Percentiles rank a stretch among this genome's conserved stretches.
phyloP scores from a whole-genome alignment of 2,797 vertebrate genomes.

The Danio jaintianensis region DNA sequence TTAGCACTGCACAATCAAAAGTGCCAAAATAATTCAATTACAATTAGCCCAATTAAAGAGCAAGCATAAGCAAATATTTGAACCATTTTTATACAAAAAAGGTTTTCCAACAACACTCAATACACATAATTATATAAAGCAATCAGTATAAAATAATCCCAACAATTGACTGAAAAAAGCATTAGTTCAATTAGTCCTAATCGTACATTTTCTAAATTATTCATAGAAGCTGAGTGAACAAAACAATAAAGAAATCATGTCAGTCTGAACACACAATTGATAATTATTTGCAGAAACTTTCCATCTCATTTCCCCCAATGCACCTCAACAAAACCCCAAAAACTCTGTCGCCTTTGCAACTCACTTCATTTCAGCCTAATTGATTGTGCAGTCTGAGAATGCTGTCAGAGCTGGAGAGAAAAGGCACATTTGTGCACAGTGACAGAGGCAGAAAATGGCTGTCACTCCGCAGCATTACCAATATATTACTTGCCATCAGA shows the following conservation, averaged over 20 bases:
- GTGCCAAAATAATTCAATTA: background rate
- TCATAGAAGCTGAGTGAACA: background rate
- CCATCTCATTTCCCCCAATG: background rate
- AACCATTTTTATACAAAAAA: too few relatives aligned
- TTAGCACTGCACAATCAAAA: background rate
- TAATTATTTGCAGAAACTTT: background rate
- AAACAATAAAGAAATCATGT: background rate
- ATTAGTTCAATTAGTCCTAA: too few relatives aligned
- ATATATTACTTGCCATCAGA: constrained; percentile 33
- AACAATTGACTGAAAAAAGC: background rate
- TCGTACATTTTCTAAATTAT: background rate
- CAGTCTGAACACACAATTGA: background rate
- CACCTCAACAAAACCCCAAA: background rate
- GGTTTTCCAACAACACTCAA: background rate
- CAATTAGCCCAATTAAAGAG: background rate
- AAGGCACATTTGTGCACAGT: background rate
- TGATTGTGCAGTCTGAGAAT: constrained; percentile 25
- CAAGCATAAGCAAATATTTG: background rate
- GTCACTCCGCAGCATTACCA: constrained; percentile 26
- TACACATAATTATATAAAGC: too few relatives aligned
- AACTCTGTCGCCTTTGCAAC: too few relatives aligned
- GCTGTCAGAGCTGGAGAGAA: constrained; percentile 11
- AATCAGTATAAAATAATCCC: background rate
- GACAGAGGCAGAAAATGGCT: constrained; percentile 38
- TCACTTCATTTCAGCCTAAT: constrained; percentile 2